Evolutionary conservation across 2,113 vertebrate species (phyloP).

Genomic region (Oenanthe melanoleuca): DNA sequence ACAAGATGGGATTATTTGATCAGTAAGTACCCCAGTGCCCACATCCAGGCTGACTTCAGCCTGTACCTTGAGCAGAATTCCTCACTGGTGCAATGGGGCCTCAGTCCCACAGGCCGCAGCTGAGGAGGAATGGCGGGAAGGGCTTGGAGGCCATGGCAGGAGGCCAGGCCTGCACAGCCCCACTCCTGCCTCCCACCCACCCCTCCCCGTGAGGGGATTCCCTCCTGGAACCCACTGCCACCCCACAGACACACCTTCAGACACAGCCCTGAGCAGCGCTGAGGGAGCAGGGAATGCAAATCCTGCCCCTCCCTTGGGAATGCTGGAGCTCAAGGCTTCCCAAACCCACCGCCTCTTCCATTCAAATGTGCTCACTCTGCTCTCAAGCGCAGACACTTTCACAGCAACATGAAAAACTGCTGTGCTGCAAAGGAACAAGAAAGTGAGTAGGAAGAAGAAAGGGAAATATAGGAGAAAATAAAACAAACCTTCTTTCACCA

Average conservation of each 20-base stretch:
- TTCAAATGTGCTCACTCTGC: neutral
- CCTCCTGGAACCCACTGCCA: rapidly evolving
- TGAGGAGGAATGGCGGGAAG: neutral
- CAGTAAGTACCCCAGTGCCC: neutral
- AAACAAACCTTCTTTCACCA: neutral
- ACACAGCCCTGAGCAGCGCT: neutral
- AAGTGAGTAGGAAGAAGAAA: conserved; percentile 30
- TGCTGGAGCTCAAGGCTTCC: neutral
- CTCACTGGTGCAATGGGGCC: rapidly evolving
- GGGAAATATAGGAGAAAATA: neutral
- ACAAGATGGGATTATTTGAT: neutral
- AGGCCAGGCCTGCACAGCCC: rapidly evolving
- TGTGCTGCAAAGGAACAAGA: neutral
- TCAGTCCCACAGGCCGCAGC: neutral
- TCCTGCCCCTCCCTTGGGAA: neutral
- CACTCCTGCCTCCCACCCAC: neutral
- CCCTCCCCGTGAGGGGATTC: neutral
- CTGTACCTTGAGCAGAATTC: neutral
- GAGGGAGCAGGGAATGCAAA: neutral
- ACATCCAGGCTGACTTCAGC: neutral
- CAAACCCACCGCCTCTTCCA: neutral
- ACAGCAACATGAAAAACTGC: neutral
- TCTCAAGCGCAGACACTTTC: neutral
- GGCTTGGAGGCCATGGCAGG: rapidly evolving
- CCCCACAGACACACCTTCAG: neutral